Conservation (phyloP, 2,888 invertebrate species). For the Scaptodrosophila latifasciaeformis region DNA sequence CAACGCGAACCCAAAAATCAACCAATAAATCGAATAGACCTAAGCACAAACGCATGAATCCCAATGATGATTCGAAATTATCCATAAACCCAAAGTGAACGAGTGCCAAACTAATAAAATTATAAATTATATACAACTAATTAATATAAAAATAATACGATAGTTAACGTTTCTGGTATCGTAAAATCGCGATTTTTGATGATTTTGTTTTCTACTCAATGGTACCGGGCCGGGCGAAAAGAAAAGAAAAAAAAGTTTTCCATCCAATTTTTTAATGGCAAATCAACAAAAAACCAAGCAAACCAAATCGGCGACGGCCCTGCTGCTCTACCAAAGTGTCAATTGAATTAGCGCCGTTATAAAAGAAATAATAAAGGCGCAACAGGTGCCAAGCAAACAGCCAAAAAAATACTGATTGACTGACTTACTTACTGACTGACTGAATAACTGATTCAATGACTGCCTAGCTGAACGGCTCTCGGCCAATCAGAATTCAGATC, state of each 20-base stretch:
- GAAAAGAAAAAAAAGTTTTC: conserved; percentile 39
- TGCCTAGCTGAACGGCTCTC: too few species aligned
- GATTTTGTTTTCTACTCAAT: conserved; percentile 36
- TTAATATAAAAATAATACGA: conserved; percentile 18
- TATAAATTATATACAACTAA: conserved; percentile 31
- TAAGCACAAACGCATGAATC: too few species aligned
- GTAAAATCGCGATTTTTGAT: too few species aligned
- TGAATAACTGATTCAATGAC: too few species aligned
- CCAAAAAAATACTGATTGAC: too few species aligned
- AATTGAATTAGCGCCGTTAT: conserved; percentile 57
- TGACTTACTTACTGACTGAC: too few species aligned
- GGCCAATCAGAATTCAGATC: too few species aligned
- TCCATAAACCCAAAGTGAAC: conserved; percentile 8
- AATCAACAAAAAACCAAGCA: too few species aligned
- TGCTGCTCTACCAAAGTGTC: conserved; percentile 38
- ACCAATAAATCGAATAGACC: not conserved
- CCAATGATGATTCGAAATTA: too few species aligned
- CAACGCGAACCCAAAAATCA: conserved; percentile 25
- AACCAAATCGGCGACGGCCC: too few species aligned
- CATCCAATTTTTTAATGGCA: conserved; percentile 42
- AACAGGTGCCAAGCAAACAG: conserved; percentile 35
- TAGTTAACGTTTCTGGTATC: not conserved
- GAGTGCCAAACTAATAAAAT: conserved; percentile 21
- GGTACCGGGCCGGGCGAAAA: conserved; percentile 21
- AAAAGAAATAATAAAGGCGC: conserved; percentile 31